Conservation (phyloP, 2,888 invertebrate genomes). For the Mimachlamys varia region DNA sequence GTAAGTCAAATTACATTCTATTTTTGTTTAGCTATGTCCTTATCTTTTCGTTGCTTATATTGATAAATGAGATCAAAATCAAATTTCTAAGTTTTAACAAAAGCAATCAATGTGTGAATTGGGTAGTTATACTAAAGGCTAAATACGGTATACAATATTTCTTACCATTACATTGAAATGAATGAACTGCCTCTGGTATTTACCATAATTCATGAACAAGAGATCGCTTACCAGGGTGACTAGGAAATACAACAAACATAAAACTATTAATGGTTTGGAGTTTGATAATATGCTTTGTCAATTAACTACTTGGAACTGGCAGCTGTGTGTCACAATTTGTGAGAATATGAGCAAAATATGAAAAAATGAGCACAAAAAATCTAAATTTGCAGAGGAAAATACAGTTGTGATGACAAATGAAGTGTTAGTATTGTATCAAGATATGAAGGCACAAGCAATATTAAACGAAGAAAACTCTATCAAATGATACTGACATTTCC, state of each 20-base stretch:
- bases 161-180: not conserved
- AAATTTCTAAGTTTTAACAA: not conserved
- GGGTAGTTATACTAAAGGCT: not conserved
- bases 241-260: not conserved
- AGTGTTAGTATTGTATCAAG: not conserved
- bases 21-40: not conserved
- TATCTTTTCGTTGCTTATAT: slow-evolving; percentile 20
- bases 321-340: not conserved
- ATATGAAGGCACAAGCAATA: slow-evolving; percentile 36
- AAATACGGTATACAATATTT: not conserved
- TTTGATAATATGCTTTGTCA: not conserved
- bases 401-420: not conserved
- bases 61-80: slow-evolving; percentile 13
- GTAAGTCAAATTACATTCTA: too few relatives aligned
- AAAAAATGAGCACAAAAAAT: not conserved
- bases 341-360: not conserved
- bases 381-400: not conserved
- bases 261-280: not conserved
- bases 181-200: slow-evolving; percentile 9
- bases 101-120: not conserved
- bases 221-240: slow-evolving; percentile 26
- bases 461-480: not conserved
- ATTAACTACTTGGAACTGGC: not conserved
- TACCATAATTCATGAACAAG: not conserved
- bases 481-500: not conserved